Evolutionary conservation across 1,140 invertebrate species (phyloP), one percentile per base, ranked within the genome.

Genomic region (Rhysida immarginata): DNA sequence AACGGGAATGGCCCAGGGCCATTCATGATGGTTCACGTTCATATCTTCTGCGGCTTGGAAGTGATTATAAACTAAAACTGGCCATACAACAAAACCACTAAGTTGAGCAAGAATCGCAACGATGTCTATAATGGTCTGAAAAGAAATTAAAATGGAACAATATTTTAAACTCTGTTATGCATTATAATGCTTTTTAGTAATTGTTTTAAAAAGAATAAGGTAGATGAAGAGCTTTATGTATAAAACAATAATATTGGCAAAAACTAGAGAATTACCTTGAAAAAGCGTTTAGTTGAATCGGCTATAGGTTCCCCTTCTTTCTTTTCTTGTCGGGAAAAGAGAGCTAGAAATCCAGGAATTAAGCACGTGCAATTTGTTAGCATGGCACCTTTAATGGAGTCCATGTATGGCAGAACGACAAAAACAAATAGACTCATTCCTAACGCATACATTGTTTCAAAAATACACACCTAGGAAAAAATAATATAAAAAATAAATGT

Each of bases 311-410:
- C n/a, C n/a, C n/a, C n/a, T n/a, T n/a, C n/a, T n/a, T 91, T 85
- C 64, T 83, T 82, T 29, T 81, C 81, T 63, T 81, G 85, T 23
- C 85, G 75, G 0, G 87, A 90, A 1, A 90, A 65, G 44, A 92
- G 66, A 21, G 83, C 78, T 43, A 85, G 69, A n/a, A 87, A 70
- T 42, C 81, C 82, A 0, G 93, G 93, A 2, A 95, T 73, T 49
- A 94, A 82, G 68, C 87, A 94, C 18, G 96, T 78, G 63, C 87
- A 94, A 70, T 93, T 95, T 5, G 93, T 92, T 25, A 96, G 72
- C 85, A 96, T 91, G 11, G 89, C 83, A 2, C 87, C 90, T 71
- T 91, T 87, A 29, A 95, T 81, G 23, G 91, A 87, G 69, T 96
- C 89, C 27, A 96, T 68, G 63, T 90, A 82, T 0, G 94, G 93